Percentiles rank a stretch among this genome's conserved stretches.
phyloP scores from a whole-genome alignment of 2,113 vertebrate genomes.

The Sinocyclocheilus anshuiensis region DNA sequence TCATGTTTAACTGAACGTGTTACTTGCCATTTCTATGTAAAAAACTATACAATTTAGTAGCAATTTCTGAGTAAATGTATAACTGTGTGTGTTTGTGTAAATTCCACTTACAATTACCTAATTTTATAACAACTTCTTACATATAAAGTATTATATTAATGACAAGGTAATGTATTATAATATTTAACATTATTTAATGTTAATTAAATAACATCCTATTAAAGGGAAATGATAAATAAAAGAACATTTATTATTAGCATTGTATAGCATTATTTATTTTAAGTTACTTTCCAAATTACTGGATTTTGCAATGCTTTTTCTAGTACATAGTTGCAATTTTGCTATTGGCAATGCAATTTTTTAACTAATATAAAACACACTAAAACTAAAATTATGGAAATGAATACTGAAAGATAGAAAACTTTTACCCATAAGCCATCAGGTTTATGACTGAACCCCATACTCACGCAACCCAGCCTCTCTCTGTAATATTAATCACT shows the following conservation, averaged over 20 bases:
- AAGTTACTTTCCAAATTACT: not conserved
- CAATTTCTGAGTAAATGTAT: no score
- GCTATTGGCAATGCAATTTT: not conserved
- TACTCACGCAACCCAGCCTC: conserved; percentile 45
- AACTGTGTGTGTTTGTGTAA: no score
- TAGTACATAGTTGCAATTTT: not conserved
- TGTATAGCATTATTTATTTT: not conserved
- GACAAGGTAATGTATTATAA: not conserved
- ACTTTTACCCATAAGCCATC: not conserved
- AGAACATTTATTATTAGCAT: not conserved
- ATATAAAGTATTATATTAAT: not conserved
- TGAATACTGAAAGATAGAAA: no score
- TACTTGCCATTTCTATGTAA: no score
- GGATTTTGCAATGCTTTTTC: not conserved
- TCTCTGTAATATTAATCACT: conserved; percentile 62
- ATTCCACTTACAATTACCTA: no score
- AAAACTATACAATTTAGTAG: no score
- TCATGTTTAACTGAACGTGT: no score
- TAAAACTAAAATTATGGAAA: no score
- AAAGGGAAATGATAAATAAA: not conserved
- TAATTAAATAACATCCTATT: not conserved
- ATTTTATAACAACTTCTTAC: not conserved
- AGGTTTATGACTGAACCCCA: not conserved
- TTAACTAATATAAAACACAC: not conserved
- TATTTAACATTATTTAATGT: not conserved